These are phyloP conservation scores for Saccostrea echinata DNA, from an alignment of 1,140 invertebrate species.

Conservation along the genomic window DNA sequence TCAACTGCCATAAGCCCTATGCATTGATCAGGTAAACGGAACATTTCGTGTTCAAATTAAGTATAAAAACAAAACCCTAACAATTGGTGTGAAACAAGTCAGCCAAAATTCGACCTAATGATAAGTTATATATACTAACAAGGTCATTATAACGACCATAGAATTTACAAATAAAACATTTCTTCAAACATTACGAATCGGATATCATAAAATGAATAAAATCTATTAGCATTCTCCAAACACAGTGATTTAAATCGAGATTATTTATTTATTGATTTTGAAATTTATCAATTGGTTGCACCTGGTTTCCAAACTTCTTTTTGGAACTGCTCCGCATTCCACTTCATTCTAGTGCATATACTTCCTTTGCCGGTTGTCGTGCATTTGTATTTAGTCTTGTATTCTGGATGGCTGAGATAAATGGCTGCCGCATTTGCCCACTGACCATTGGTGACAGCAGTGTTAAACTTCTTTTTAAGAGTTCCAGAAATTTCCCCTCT, in stretches of 20 bases:
- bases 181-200: too few species aligned
- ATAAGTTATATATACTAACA: too few species aligned
- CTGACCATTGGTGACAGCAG: slow-evolving; percentile 13
- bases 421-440: slow-evolving; percentile 35
- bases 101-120: too few species aligned
- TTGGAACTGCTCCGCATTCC: slow-evolving; percentile 46
- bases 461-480: slow-evolving; percentile 19
- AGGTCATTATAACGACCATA: too few species aligned
- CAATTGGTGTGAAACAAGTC: too few species aligned
- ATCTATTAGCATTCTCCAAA: background rate
- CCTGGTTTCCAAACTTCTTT: slow-evolving; percentile 28
- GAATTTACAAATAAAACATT: too few species aligned
- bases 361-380: background rate
- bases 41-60: too few species aligned
- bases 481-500: slow-evolving; percentile 35
- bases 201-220: too few species aligned
- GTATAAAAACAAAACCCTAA: too few species aligned
- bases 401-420: slow-evolving; percentile 44
- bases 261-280: background rate
- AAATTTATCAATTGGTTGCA: background rate
- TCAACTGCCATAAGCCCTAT: too few species aligned
- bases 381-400: background rate
- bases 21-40: too few species aligned
- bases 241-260: background rate
- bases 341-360: slow-evolving; percentile 46